These are phyloP conservation scores for Aporophyla nigra DNA, from an alignment of 2,888 invertebrate genomes.

Conservation along the genomic window DNA sequence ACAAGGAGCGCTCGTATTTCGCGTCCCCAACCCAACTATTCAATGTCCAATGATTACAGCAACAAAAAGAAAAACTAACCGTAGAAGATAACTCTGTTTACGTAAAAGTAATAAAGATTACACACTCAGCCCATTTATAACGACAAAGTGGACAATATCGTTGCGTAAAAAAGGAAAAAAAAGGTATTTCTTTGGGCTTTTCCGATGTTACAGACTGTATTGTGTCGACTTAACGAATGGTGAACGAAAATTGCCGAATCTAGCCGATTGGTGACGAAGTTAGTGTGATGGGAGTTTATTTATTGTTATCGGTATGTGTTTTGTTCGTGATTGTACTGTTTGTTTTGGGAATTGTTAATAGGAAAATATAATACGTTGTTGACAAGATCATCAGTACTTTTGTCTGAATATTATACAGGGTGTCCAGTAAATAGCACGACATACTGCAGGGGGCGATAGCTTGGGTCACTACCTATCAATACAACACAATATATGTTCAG, in stretches of 20 bases:
- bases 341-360: slow-evolving; percentile 29
- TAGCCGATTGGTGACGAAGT: slow-evolving; percentile 63
- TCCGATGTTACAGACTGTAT: slow-evolving; percentile 60
- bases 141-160: slow-evolving; percentile 71
- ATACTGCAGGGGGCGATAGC: too few relatives aligned
- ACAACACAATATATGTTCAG: too few relatives aligned
- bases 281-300: slow-evolving; percentile 63
- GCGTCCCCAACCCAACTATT: slow-evolving; percentile 61
- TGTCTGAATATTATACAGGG: neutral
- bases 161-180: slow-evolving; percentile 65
- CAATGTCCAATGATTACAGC: slow-evolving; percentile 67
- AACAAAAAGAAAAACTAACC: slow-evolving; percentile 67
- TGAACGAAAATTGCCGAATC: slow-evolving; percentile 65
- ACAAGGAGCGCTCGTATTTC: slow-evolving; percentile 56
- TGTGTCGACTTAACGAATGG: slow-evolving; percentile 68
- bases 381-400: neutral
- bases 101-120: slow-evolving; percentile 70
- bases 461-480: too few relatives aligned
- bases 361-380: slow-evolving; percentile 7
- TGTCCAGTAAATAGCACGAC: too few relatives aligned
- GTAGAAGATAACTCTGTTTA: slow-evolving; percentile 70
- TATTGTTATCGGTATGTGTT: slow-evolving; percentile 63
- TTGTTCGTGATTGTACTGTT: slow-evolving; percentile 64
- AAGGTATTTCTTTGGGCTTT: slow-evolving; percentile 66
- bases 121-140: slow-evolving; percentile 69